Evolutionary conservation across 2,888 invertebrate species (phyloP).

Genomic region (Tiliacea aurago): DNA sequence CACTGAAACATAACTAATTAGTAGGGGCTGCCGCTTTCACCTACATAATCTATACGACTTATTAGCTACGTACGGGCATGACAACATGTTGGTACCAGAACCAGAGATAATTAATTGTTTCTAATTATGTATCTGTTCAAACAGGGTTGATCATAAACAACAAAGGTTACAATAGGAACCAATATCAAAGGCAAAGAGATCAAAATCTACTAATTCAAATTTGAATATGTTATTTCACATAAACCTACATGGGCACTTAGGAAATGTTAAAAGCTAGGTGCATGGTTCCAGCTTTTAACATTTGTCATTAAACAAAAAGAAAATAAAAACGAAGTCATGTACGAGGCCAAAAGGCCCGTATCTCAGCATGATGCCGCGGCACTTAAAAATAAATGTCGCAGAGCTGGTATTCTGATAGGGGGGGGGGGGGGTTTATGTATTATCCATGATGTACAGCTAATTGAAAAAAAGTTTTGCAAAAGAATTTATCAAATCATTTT

Average conservation of each 20-base stretch:
- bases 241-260: too few relatives aligned
- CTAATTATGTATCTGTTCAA: background rate
- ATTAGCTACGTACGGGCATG: background rate
- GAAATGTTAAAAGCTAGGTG: too few relatives aligned
- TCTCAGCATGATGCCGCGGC: too few relatives aligned
- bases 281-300: too few relatives aligned
- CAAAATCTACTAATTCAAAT: too few relatives aligned
- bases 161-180: background rate
- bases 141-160: background rate
- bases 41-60: background rate
- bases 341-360: too few relatives aligned
- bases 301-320: too few relatives aligned
- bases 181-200: background rate
- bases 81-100: background rate
- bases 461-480: background rate
- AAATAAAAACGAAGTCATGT: too few relatives aligned
- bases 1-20: background rate
- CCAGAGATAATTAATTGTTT: background rate
- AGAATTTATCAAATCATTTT: slow-evolving; percentile 9
- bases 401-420: too few relatives aligned
- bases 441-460: background rate
- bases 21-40: background rate
- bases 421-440: too few relatives aligned
- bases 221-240: too few relatives aligned
- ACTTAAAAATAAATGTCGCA: too few relatives aligned